phyloP scores from a whole-genome alignment of 2,113 vertebrate genomes.

The Vireo altiloquus region DNA sequence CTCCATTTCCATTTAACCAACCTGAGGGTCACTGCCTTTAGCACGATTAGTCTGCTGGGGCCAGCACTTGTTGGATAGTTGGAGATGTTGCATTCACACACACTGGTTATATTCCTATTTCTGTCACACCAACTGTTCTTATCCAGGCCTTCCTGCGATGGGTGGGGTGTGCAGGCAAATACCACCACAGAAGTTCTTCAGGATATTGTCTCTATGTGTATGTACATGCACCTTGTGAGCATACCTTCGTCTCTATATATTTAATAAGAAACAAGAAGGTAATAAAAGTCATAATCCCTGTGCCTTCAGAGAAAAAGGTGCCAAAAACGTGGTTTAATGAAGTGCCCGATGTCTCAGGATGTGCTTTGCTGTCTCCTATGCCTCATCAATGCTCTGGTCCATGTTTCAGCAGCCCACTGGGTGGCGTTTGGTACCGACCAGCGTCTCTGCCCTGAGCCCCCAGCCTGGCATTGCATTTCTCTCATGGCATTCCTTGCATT shows the following conservation, averaged over 20 bases:
- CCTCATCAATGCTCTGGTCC: fast-evolving
- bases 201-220: background rate
- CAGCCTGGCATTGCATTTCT: background rate
- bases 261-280: background rate
- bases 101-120: background rate
- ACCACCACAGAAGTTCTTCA: background rate
- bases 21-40: fast-evolving
- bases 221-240: background rate
- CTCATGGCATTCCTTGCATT: background rate
- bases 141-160: background rate
- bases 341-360: background rate
- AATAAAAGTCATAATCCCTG: background rate
- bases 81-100: background rate
- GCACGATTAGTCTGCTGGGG: background rate
- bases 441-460: background rate
- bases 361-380: background rate
- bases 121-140: background rate
- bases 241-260: background rate
- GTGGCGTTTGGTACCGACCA: background rate
- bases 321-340: background rate
- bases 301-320: background rate
- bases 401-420: slow-evolving; percentile 18
- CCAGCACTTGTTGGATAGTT: background rate
- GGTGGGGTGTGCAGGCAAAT: background rate
- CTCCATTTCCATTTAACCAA: fast-evolving